Evolutionary conservation across 2,888 invertebrate genomes (phyloP).

Genomic region (Netelia melanura): DNA sequence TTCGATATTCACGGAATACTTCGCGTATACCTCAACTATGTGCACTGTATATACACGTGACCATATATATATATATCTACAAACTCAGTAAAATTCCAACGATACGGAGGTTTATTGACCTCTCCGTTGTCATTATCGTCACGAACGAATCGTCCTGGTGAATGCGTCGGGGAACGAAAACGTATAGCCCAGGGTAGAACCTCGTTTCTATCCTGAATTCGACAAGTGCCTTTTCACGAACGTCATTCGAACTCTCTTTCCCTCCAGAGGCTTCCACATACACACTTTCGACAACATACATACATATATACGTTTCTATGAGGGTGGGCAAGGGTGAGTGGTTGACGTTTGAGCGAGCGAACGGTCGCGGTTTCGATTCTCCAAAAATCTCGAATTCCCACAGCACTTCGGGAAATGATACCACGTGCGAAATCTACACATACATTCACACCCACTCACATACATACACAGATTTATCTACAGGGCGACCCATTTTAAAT

Average conservation of each 20-base stretch:
- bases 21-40: too few relatives aligned
- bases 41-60: too few relatives aligned
- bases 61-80: neutral
- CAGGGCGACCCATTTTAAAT: too few relatives aligned
- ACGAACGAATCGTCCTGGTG: conserved; percentile 34
- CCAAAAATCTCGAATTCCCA: conserved; percentile 61
- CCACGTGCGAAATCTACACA: conserved; percentile 34
- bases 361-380: conserved; percentile 48
- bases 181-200: conserved; percentile 17
- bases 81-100: neutral
- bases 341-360: conserved; percentile 61
- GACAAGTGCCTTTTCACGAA: conserved; percentile 53
- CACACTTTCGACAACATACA: neutral
- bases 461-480: neutral
- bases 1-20: conserved; percentile 72
- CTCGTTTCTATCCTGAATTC: conserved; percentile 48
- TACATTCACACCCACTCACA: neutral
- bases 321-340: conserved; percentile 24
- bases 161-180: conserved; percentile 32
- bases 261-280: neutral
- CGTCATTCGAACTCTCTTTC: conserved; percentile 47
- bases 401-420: conserved; percentile 50
- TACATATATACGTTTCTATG: neutral
- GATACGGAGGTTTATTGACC: conserved; percentile 63
- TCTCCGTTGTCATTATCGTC: conserved; percentile 55